Percentiles rank a stretch among this genome's conserved stretches.
Conservation (phyloP, 2,888 invertebrate genomes). For the Habrosyne pyritoides region DNA sequence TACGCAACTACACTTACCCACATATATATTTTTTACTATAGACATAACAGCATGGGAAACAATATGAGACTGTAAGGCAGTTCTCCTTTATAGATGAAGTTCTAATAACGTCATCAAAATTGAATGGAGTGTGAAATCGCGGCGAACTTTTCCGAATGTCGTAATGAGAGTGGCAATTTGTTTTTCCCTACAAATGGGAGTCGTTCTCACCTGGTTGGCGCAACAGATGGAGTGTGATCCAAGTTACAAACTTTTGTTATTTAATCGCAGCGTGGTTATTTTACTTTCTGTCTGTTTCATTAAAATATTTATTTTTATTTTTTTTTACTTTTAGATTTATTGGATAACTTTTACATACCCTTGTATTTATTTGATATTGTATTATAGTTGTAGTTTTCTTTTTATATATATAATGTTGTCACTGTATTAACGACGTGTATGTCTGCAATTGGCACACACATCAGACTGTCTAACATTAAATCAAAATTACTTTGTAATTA, state of each 20-base stretch:
- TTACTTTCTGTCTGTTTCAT: background rate
- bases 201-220: conserved; percentile 69
- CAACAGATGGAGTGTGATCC: conserved; percentile 63
- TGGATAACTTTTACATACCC: too few relatives aligned
- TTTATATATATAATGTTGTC: too few relatives aligned
- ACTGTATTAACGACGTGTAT: too few relatives aligned
- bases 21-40: background rate
- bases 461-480: too few relatives aligned
- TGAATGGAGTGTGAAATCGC: conserved; percentile 68
- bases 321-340: too few relatives aligned
- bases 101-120: conserved; percentile 61
- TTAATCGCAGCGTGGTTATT: conserved; percentile 9
- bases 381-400: too few relatives aligned
- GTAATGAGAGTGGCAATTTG: conserved; percentile 72
- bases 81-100: conserved; percentile 25
- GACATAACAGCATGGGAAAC: background rate
- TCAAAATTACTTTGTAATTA: too few relatives aligned
- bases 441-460: too few relatives aligned
- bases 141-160: conserved; percentile 63
- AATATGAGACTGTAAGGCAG: background rate
- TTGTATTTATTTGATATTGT: too few relatives aligned
- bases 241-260: conserved; percentile 38
- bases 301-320: background rate
- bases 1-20: too few relatives aligned
- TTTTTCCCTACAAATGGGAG: conserved; percentile 71